Evolutionary conservation across 2,797 vertebrate species (phyloP), one percentile per base, ranked within the genome.

Genomic region (Rhabdomys pumilio): DNA sequence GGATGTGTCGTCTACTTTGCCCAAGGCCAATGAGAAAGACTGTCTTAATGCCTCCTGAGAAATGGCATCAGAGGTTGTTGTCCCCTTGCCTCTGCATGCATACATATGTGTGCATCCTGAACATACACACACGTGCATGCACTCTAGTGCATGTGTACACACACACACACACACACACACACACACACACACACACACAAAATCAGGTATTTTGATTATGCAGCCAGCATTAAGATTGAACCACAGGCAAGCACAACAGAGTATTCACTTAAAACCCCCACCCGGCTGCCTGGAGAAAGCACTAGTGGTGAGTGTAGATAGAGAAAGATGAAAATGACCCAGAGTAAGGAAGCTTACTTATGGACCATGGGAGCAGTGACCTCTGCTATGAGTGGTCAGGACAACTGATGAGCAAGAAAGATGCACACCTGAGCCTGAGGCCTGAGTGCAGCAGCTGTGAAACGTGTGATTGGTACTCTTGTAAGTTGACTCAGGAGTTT

Each of bases 161-260:
- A n/a, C 80, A 59, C 4, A 59, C 11, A 38, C 34, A 55, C 47
- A 50, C 75, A 77, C 44, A 47, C 24, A 44, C 3, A 76, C n/a
- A 41, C 38, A 76, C 72, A 47, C 38, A 73, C 38, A 44, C 10
- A 38, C 47, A 50, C 50, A 50, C 50, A 50, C 50, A 34, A 79
- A 22, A 75, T 19, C 24, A 57, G 8, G 11, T 38, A 22, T 93
- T 84, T 93, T 90, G 34, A 61, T 85, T 0, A 4, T 59, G 69
- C 89, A 96, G 5, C 9, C 63, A 86, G 67, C 41, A n/a, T 81
- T 92, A 72, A 55, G n/a, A 72, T 24, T 61, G 81, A 91, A n/a
- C 38, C 67, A 93, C 53, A 77, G 2, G 13, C 59, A 57, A 69
- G 41, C 57, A 31, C 13, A 59, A 63, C 34, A 57, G 0, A 3